Evolutionary conservation across 1,140 invertebrate genomes (phyloP).

Genomic region (Rhysida immarginata): DNA sequence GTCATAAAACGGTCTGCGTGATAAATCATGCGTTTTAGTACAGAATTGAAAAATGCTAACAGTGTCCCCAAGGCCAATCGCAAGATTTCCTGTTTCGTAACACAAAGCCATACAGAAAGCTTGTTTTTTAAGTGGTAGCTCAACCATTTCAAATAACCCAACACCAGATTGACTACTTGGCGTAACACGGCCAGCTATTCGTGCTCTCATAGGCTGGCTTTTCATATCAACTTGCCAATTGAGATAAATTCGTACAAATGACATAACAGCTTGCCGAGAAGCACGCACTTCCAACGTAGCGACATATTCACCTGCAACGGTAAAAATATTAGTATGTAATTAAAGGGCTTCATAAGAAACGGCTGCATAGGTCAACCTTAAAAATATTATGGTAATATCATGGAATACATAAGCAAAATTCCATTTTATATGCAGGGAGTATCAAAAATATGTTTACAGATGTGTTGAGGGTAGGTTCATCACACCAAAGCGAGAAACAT

Average conservation of each 20-base stretch:
- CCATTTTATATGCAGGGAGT: too few species aligned
- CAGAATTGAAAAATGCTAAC: constrained; percentile 42
- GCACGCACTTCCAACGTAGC: constrained; percentile 44
- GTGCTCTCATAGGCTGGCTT: constrained; percentile 43
- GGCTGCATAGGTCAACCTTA: too few species aligned
- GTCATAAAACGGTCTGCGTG: constrained; percentile 44
- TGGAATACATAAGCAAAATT: too few species aligned
- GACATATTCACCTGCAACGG: constrained; percentile 40
- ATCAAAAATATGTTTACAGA: too few species aligned
- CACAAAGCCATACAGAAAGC: constrained; percentile 44
- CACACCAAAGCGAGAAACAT: too few species aligned
- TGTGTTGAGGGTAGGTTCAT: too few species aligned
- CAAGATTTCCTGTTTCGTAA: constrained; percentile 42
- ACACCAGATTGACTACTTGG: constrained; percentile 40
- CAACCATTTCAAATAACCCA: constrained; percentile 46
- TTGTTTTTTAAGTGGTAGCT: constrained; percentile 39
- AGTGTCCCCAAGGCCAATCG: constrained; percentile 35
- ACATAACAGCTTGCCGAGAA: constrained; percentile 35
- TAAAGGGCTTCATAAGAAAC: too few species aligned
- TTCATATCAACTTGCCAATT: constrained; percentile 40
- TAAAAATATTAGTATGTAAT: constrained; percentile 10
- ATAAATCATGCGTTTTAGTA: constrained; percentile 43
- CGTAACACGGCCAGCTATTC: constrained; percentile 50
- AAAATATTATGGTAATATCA: too few species aligned
- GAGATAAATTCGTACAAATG: constrained; percentile 44